These are phyloP conservation scores for Chiroxiphia lanceolata DNA, from an alignment of 2,797 vertebrate genomes.

Conservation along the genomic window DNA sequence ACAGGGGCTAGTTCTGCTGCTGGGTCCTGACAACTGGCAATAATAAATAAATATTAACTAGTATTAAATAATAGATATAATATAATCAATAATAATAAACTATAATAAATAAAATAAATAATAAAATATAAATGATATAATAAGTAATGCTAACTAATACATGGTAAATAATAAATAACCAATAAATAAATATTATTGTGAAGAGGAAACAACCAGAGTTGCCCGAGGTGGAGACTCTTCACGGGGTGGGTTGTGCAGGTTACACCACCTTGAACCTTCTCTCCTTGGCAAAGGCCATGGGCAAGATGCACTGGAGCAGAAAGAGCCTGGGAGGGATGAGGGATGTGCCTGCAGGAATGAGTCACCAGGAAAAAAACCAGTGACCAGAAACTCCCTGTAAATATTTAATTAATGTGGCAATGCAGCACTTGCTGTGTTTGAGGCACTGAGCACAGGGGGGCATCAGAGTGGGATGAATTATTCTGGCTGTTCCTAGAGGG, in stretches of 20 bases:
- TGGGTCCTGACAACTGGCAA: neutral
- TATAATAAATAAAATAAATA: too few species aligned
- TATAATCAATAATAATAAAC: too few species aligned
- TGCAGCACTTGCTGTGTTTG: neutral
- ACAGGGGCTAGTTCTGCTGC: neutral
- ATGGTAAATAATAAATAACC: too few species aligned
- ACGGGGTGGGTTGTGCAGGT: neutral
- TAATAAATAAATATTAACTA: too few species aligned
- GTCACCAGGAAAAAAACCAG: neutral
- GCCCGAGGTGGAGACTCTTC: neutral
- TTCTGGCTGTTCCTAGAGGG: neutral
- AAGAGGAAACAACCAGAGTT: neutral
- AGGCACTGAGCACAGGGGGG: neutral
- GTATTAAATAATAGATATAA: too few species aligned
- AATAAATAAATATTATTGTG: neutral
- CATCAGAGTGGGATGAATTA: rapidly evolving
- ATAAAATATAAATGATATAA: too few species aligned
- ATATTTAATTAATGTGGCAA: neutral
- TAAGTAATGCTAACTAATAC: too few species aligned
- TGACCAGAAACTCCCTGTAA: neutral
- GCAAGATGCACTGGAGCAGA: neutral
- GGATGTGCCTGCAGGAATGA: neutral
- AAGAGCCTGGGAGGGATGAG: neutral
- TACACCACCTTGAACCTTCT: neutral
- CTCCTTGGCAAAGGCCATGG: neutral